Conservation (phyloP, 2,797 vertebrate species). For the Margarornis squamiger region DNA sequence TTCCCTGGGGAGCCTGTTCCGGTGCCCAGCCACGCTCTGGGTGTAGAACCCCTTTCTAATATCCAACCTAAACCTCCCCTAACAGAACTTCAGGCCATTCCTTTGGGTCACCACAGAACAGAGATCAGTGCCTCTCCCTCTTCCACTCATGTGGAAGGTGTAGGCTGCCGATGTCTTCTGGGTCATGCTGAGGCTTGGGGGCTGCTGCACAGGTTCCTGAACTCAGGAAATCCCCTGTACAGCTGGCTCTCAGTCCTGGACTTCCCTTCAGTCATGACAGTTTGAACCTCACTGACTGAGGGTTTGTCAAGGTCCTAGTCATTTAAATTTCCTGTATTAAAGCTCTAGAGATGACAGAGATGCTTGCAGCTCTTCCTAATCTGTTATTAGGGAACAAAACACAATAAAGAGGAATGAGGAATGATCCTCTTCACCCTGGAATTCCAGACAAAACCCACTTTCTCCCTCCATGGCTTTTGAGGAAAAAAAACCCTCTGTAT, state of each 20-base stretch:
- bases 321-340: not conserved
- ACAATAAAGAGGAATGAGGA: not conserved
- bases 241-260: not conserved
- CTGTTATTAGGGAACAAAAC: not conserved
- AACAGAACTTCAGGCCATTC: not conserved
- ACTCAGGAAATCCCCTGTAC: not conserved
- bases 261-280: not conserved
- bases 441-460: not conserved
- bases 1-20: not conserved
- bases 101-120: not conserved
- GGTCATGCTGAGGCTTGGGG: not conserved
- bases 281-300: not conserved
- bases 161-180: not conserved
- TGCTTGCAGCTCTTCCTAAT: not conserved
- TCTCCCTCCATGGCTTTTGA: not conserved
- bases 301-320: not conserved
- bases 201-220: not conserved
- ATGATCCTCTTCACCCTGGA: not conserved
- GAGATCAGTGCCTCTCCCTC: not conserved
- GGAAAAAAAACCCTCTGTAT: not conserved
- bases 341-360: not conserved
- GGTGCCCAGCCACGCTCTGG: not conserved
- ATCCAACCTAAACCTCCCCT: not conserved
- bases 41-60: not conserved
- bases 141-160: not conserved